phyloP scores from a whole-genome alignment of 2,888 invertebrate species.

The Troides aeacus region DNA sequence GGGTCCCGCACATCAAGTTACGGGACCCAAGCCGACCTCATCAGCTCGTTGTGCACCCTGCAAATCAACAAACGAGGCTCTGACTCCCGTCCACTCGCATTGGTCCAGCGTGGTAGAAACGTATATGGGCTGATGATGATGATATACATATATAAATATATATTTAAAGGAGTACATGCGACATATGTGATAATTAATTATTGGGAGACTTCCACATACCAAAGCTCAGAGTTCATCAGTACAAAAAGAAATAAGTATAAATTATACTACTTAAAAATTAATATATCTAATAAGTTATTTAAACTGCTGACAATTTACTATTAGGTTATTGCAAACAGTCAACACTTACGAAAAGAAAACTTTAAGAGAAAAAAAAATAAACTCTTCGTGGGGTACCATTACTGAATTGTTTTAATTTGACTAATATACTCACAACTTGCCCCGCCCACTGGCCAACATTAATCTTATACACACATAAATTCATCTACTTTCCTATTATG shows the following conservation, averaged over 20 bases:
- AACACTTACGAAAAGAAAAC: neutral
- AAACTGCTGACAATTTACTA: constrained; percentile 15
- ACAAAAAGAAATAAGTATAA: constrained; percentile 12
- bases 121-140: too few species aligned
- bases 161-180: too few species aligned
- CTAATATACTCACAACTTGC: constrained; percentile 44
- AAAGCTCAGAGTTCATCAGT: neutral
- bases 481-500: neutral
- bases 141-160: too few species aligned
- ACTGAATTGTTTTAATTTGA: constrained; percentile 68
- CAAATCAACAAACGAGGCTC: too few species aligned
- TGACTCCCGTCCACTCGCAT: too few species aligned
- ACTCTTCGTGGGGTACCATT: constrained; percentile 61
- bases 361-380: constrained; percentile 7
- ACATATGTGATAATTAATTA: too few species aligned
- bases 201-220: neutral
- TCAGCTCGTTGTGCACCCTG: too few species aligned
- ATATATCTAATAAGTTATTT: constrained; percentile 28
- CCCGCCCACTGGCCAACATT: constrained; percentile 35
- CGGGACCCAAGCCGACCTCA: too few species aligned
- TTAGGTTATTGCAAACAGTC: constrained; percentile 1
- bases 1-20: too few species aligned
- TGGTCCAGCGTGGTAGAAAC: too few species aligned
- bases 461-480: constrained; percentile 10
- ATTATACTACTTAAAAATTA: constrained; percentile 28